A percentile compares a stretch with the other conserved stretches of the same genome.
These are phyloP conservation scores for Pseudachorutes palmiensis DNA, from an alignment of 1,140 invertebrate species.

Conservation along the genomic window DNA sequence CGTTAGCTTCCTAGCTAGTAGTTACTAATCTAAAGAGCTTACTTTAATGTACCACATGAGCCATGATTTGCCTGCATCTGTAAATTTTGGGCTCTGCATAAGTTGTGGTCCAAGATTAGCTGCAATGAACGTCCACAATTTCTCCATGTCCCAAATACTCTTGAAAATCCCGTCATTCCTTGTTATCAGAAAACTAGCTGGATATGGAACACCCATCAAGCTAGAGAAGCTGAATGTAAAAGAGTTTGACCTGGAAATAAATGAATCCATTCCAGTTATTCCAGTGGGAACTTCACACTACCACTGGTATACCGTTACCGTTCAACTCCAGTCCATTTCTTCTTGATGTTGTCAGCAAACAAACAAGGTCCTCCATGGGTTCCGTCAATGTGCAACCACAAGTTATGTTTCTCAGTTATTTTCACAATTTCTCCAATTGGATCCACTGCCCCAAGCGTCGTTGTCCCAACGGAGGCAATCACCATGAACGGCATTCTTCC, in stretches of 20 bases:
- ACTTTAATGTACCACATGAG: not conserved
- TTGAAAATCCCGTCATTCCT: not conserved
- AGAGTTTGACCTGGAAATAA: not conserved
- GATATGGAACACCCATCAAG: not conserved
- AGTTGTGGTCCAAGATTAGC: not conserved
- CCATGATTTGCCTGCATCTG: not conserved
- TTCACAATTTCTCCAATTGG: not conserved
- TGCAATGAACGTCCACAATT: not conserved
- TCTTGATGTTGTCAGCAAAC: not conserved
- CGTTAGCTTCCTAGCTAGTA: too few species aligned
- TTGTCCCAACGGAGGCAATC: not conserved
- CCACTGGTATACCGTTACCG: not conserved
- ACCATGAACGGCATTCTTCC: not conserved
- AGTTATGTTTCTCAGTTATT: not conserved
- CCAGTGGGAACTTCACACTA: not conserved
- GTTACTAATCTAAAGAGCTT: not conserved
- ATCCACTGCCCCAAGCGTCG: not conserved
- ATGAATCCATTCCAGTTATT: not conserved
- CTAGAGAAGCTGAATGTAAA: not conserved
- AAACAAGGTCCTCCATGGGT: not conserved
- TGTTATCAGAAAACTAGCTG: not conserved
- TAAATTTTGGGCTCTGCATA: not conserved
- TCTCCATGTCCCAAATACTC: not conserved
- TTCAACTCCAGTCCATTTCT: not conserved
- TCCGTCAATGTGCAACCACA: not conserved